Conservation (phyloP, 2,888 invertebrate species). For the Chymomyza fuscimana region DNA sequence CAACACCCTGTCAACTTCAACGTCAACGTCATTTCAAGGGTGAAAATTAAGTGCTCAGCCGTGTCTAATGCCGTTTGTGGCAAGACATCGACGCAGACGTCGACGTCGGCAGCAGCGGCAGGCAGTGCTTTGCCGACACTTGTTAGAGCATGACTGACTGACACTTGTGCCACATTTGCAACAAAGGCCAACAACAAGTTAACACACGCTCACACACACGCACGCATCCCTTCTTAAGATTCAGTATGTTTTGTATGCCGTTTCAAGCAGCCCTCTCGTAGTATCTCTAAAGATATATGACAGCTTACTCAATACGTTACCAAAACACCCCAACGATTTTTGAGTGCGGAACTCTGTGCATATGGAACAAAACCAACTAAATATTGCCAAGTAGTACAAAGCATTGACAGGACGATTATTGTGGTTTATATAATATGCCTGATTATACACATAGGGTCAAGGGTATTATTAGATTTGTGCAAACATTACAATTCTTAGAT, state of each 20-base stretch:
- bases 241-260: neutral
- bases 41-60: constrained; percentile 76
- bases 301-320: neutral
- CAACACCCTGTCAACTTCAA: constrained; percentile 12
- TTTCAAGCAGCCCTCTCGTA: neutral
- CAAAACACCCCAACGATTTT: neutral
- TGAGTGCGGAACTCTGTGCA: constrained; percentile 1
- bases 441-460: neutral
- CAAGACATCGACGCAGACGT: constrained; percentile 37
- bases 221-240: neutral
- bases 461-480: no score
- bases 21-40: constrained; percentile 62
- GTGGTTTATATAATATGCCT: neutral
- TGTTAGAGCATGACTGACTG: constrained; percentile 23
- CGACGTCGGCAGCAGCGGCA: neutral
- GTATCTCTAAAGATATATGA: neutral
- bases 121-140: constrained; percentile 11
- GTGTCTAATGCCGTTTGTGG: constrained; percentile 64
- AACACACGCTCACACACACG: neutral
- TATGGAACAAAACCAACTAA: neutral
- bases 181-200: constrained; percentile 4
- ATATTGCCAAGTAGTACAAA: neutral
- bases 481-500: no score
- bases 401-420: neutral
- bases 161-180: constrained; percentile 62